These are phyloP conservation scores for Hucho hucho DNA, from an alignment of 2,113 vertebrate genomes.

Conservation along the genomic window DNA sequence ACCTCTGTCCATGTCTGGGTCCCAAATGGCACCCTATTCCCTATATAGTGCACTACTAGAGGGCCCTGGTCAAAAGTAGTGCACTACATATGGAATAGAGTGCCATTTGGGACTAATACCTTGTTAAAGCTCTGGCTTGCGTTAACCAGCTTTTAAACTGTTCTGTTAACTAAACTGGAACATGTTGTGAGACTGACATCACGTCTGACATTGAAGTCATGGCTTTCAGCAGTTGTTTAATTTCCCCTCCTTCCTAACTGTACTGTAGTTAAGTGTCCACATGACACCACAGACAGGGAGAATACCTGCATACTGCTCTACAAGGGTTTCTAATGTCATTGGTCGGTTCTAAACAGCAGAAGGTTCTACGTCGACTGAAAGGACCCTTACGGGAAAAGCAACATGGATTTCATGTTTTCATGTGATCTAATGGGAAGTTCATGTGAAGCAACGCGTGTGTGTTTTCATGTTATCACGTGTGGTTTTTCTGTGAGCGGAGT, in stretches of 20 bases:
- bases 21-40: too few species aligned
- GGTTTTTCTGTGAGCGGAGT: too few species aligned
- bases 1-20: too few species aligned
- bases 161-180: neutral
- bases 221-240: neutral
- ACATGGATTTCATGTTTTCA: too few species aligned
- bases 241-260: neutral
- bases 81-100: too few species aligned
- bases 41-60: neutral
- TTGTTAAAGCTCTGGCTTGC: neutral
- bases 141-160: too few species aligned
- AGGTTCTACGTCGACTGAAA: neutral
- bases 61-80: too few species aligned
- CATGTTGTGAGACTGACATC: neutral
- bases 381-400: neutral
- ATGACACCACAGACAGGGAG: too few species aligned
- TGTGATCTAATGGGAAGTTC: neutral
- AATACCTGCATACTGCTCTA: neutral
- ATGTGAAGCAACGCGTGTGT: neutral
- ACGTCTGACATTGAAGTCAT: neutral
- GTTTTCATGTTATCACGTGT: too few species aligned
- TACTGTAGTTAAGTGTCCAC: neutral
- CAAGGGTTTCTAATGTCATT: neutral
- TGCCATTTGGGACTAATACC: too few species aligned
- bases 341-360: too few species aligned